phyloP scores from a whole-genome alignment of 2,113 vertebrate genomes.

The Kryptolebias marmoratus region DNA sequence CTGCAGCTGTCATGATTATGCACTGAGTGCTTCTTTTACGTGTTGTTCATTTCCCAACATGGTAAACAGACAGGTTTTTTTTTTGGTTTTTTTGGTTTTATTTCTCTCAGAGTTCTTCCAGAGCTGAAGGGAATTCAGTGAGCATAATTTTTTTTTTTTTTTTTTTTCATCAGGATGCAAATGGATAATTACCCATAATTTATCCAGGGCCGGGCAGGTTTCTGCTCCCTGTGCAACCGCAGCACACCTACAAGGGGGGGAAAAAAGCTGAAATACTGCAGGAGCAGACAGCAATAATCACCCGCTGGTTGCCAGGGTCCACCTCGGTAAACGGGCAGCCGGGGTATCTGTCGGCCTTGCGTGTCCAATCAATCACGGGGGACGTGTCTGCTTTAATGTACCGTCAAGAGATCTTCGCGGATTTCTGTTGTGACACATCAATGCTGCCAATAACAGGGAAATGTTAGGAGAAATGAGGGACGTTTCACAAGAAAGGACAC shows the following conservation, averaged over 20 bases:
- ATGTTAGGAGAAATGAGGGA: conserved; percentile 42
- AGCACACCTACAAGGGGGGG: conserved; percentile 33
- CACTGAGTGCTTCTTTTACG: conserved; percentile 15
- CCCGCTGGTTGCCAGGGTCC: conserved; percentile 68
- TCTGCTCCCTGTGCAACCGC: conserved; percentile 18
- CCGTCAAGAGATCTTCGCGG: conserved; percentile 73
- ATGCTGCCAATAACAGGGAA: conserved; percentile 63
- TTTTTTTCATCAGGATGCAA: conserved; percentile 22
- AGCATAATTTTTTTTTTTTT: conserved; percentile 12
- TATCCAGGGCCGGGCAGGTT: conserved; percentile 15
- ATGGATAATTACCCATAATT: conserved; percentile 62
- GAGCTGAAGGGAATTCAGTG: conserved; percentile 37
- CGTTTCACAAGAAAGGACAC: conserved; percentile 52
- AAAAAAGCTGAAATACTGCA: conserved; percentile 76
- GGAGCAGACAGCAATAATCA: conserved; percentile 76
- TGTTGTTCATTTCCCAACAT: conserved; percentile 25
- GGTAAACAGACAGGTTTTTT: conserved; percentile 23
- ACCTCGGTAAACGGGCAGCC: conserved; percentile 76
- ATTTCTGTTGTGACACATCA: conserved; percentile 72
- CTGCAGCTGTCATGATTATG: conserved; percentile 22
- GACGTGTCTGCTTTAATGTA: conserved; percentile 73
- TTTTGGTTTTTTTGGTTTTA: conserved; percentile 4
- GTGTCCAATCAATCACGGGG: conserved; percentile 72
- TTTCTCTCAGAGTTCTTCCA: conserved; percentile 28
- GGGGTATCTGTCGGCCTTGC: conserved; percentile 67